Evolutionary conservation across 2,888 invertebrate species (phyloP).

Genomic region (Eristalinus sepulchralis): DNA sequence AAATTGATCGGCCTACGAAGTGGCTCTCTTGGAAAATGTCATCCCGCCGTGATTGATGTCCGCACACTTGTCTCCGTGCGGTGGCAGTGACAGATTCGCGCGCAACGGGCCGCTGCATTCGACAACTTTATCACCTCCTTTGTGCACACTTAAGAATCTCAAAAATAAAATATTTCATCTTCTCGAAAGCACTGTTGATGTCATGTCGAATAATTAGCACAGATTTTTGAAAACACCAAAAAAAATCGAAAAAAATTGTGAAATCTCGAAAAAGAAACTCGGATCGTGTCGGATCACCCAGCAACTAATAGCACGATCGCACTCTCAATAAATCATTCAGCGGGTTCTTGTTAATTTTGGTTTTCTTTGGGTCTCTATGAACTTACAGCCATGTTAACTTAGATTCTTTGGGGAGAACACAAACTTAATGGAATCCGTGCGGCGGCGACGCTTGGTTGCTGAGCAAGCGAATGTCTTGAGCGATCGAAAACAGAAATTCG

Average conservation of each 20-base stretch:
- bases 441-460: constrained; percentile 9
- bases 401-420: constrained; percentile 17
- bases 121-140: not conserved
- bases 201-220: constrained; percentile 55
- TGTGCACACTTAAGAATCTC: constrained; percentile 10
- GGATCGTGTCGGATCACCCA: not conserved
- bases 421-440: constrained; percentile 39
- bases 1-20: constrained; percentile 13
- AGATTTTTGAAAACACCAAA: not conserved
- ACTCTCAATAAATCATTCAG: constrained; percentile 29
- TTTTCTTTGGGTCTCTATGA: constrained; percentile 21
- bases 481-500: constrained; percentile 76
- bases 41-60: constrained; percentile 7
- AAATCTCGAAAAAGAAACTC: not conserved
- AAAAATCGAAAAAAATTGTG: not conserved
- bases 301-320: constrained; percentile 1
- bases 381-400: constrained; percentile 61
- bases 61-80: constrained; percentile 6
- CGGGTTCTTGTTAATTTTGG: not conserved
- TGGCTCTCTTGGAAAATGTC: constrained; percentile 10
- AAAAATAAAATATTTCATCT: constrained; percentile 25
- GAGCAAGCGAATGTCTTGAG: constrained; percentile 73
- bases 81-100: not conserved
- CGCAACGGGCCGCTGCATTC: constrained; percentile 8
- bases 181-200: constrained; percentile 45